Conservation (phyloP, 2,888 invertebrate species). For the Meiosimyza platycephala region DNA sequence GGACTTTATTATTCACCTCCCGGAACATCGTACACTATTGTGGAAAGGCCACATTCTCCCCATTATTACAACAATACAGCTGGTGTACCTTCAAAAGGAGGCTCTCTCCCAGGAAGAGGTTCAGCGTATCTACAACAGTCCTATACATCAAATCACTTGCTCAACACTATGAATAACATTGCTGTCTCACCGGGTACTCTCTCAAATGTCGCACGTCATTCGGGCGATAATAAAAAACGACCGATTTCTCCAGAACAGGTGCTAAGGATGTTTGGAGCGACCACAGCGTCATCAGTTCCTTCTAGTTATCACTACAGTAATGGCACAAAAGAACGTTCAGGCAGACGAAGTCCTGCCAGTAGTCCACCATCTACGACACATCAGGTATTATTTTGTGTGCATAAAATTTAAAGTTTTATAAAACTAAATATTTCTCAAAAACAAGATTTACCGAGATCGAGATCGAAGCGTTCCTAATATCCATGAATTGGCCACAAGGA, state of each 20-base stretch:
- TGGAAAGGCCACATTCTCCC: slow-evolving; percentile 81
- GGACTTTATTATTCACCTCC: slow-evolving; percentile 88
- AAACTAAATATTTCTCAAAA: neutral
- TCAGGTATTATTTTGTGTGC: slow-evolving; percentile 68
- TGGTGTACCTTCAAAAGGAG: slow-evolving; percentile 65
- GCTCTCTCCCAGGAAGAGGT: slow-evolving; percentile 68
- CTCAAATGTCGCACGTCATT: slow-evolving; percentile 25
- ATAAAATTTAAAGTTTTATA: slow-evolving; percentile 46
- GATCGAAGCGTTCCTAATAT: slow-evolving; percentile 73
- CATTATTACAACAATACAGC: slow-evolving; percentile 71
- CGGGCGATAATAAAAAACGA: slow-evolving; percentile 72
- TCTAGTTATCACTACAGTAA: slow-evolving; percentile 68
- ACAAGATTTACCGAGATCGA: slow-evolving; percentile 68
- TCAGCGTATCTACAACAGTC: slow-evolving; percentile 70
- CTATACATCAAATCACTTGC: slow-evolving; percentile 63
- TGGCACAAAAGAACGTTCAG: slow-evolving; percentile 65
- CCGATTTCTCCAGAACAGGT: slow-evolving; percentile 89
- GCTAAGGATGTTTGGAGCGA: slow-evolving; percentile 74
- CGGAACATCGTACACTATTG: slow-evolving; percentile 89
- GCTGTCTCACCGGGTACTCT: slow-evolving; percentile 10
- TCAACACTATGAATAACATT: slow-evolving; percentile 30
- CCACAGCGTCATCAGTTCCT: slow-evolving; percentile 69
- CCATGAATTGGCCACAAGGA: slow-evolving; percentile 82
- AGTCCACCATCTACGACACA: slow-evolving; percentile 84
- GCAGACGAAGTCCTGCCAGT: slow-evolving; percentile 75